Percentiles rank a stretch among this genome's conserved stretches.
Conservation (phyloP, 2,797 vertebrate genomes). For the Argyrosomus regius region DNA sequence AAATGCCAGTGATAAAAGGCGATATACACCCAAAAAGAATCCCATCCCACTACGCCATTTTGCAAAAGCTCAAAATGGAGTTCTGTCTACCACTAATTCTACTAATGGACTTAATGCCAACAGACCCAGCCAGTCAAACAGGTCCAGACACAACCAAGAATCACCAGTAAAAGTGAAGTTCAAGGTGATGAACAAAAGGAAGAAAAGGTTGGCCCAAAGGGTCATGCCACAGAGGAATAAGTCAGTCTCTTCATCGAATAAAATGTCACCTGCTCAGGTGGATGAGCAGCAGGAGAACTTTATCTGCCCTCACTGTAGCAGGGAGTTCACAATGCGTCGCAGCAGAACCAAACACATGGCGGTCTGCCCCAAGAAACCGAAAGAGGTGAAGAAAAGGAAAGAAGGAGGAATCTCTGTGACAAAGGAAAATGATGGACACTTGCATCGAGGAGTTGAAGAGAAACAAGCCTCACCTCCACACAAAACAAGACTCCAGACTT, state of each 20-base stretch:
- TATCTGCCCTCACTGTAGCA: constrained; percentile 93
- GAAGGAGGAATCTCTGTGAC: constrained; percentile 85
- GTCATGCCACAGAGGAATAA: constrained; percentile 93
- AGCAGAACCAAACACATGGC: constrained; percentile 96
- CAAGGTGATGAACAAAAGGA: constrained; percentile 90
- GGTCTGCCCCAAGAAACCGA: constrained; percentile 94
- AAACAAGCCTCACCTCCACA: constrained; percentile 87
- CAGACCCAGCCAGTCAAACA: constrained; percentile 90
- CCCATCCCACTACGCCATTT: constrained; percentile 95
- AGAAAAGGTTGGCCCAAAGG: constrained; percentile 93
- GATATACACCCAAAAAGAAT: constrained; percentile 98
- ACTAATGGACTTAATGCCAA: constrained; percentile 87
- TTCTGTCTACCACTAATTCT: constrained; percentile 85
- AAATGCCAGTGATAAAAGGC: constrained; percentile 95
- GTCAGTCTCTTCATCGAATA: constrained; percentile 86
- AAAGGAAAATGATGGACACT: constrained; percentile 86
- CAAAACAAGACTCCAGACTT: constrained; percentile 84
- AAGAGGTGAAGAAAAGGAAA: constrained; percentile 86
- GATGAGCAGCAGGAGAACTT: constrained; percentile 85
- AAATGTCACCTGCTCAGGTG: constrained; percentile 53
- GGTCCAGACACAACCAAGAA: constrained; percentile 89
- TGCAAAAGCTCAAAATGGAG: constrained; percentile 91
- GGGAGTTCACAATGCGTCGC: constrained; percentile 95
- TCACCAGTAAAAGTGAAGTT: constrained; percentile 92
- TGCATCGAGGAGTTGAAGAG: constrained; percentile 86